Percentiles rank a stretch among this genome's conserved stretches.
Conservation (phyloP, 2,113 vertebrate genomes). For the Bungarus multicinctus region DNA sequence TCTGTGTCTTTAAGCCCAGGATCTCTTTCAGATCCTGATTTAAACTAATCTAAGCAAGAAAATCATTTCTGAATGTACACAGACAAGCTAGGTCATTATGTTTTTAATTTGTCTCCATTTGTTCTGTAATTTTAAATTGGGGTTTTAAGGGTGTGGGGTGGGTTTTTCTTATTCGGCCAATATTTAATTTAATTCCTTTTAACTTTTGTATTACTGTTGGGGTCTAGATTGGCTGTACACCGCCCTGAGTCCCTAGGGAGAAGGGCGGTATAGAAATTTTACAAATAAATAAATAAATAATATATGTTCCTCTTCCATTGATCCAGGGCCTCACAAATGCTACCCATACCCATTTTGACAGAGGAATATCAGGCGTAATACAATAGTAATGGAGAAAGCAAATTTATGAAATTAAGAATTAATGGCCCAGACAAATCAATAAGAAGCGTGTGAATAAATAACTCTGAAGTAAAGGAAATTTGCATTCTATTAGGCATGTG, state of each 20-base stretch:
- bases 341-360: not conserved
- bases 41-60: not conserved
- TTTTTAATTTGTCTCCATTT: too few relatives aligned
- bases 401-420: slow-evolving; percentile 58
- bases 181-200: too few relatives aligned
- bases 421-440: slow-evolving; percentile 71
- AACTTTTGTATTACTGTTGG: too few relatives aligned
- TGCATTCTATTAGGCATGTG: slow-evolving; percentile 49
- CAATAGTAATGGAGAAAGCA: slow-evolving; percentile 45
- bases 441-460: slow-evolving; percentile 67
- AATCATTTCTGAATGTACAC: not conserved
- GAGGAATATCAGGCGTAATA: slow-evolving; percentile 42
- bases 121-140: too few relatives aligned
- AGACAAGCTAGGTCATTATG: not conserved
- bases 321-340: not conserved
- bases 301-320: not conserved
- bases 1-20: not conserved
- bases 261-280: too few relatives aligned
- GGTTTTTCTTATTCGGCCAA: too few relatives aligned
- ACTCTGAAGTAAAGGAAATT: slow-evolving; percentile 65
- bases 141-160: too few relatives aligned
- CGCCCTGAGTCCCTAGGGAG: too few relatives aligned
- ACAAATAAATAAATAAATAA: too few relatives aligned
- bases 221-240: too few relatives aligned
- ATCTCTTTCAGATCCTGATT: not conserved